These are phyloP conservation scores for Heterotilapia buettikoferi DNA, from an alignment of 2,113 vertebrate species.

Conservation along the genomic window DNA sequence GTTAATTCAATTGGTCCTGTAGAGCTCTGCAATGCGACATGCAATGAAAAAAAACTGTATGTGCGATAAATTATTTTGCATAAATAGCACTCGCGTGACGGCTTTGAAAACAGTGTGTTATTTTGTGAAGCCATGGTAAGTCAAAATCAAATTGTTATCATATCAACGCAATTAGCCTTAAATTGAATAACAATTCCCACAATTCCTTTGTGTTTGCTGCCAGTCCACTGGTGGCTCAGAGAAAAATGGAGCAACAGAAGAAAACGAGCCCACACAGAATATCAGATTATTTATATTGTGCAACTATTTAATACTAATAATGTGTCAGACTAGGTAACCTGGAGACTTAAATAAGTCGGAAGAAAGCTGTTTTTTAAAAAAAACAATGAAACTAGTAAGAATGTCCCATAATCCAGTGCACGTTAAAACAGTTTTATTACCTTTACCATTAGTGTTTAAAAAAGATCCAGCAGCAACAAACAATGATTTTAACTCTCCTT, in stretches of 20 bases:
- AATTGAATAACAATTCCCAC: neutral
- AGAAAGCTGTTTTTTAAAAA: neutral
- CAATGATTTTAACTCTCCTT: neutral
- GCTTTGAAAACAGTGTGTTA: neutral
- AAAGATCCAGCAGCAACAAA: neutral
- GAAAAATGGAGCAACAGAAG: neutral
- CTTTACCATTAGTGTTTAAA: neutral
- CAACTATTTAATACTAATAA: neutral
- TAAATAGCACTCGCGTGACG: neutral
- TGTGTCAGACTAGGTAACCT: neutral
- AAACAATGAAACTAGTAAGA: neutral
- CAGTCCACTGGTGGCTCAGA: neutral
- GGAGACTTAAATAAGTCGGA: neutral
- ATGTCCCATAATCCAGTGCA: neutral
- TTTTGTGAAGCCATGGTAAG: rapidly evolving
- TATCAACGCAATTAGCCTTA: neutral
- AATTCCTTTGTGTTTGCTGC: neutral
- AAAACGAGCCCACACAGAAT: neutral
- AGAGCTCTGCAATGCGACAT: neutral
- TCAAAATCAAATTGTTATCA: neutral
- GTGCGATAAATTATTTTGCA: neutral
- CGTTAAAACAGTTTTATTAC: neutral
- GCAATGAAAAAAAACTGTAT: neutral
- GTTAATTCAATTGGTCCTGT: neutral
- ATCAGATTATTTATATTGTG: neutral